A percentile compares a stretch with the other conserved stretches of the same genome.
phyloP scores from a whole-genome alignment of 2,888 invertebrate genomes.

The Phoronis australis region DNA sequence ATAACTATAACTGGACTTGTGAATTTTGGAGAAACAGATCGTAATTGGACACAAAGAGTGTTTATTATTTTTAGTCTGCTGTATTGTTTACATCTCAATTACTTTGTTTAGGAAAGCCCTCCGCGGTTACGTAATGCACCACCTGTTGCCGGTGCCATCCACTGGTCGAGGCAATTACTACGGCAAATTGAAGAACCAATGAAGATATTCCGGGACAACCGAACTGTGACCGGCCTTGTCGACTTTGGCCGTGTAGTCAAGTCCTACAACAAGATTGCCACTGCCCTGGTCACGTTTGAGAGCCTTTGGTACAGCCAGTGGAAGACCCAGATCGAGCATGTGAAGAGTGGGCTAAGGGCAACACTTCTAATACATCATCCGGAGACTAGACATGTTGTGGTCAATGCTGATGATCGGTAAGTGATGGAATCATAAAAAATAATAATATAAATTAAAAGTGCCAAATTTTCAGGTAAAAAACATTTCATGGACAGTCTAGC shows the following conservation, averaged over 20 bases:
- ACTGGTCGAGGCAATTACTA: constrained; percentile 49
- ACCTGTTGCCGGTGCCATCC: constrained; percentile 50
- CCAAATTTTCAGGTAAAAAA: too few species aligned
- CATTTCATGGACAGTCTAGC: too few species aligned
- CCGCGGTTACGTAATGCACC: constrained; percentile 48
- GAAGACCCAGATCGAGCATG: constrained; percentile 46
- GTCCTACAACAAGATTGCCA: constrained; percentile 42
- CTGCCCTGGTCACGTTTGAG: constrained; percentile 50
- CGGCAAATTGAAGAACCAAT: constrained; percentile 51
- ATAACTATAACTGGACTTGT: too few species aligned
- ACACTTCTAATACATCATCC: constrained; percentile 46
- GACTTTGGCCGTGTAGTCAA: constrained; percentile 41
- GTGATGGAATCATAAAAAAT: too few species aligned
- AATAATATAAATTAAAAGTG: too few species aligned
- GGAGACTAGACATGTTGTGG: constrained; percentile 37
- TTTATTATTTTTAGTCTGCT: too few species aligned
- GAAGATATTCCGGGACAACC: constrained; percentile 47
- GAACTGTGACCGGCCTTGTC: constrained; percentile 41
- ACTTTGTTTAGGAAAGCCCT: constrained; percentile 35
- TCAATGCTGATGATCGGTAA: constrained; percentile 50
- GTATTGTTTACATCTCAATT: too few species aligned
- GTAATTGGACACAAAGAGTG: too few species aligned
- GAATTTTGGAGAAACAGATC: too few species aligned
- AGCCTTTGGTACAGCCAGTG: constrained; percentile 49
- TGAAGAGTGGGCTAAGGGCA: constrained; percentile 41